Evolutionary conservation across 2,888 invertebrate genomes (phyloP), one percentile per base, ranked within the genome.

Genomic region (Drosophila subsilvestris): DNA sequence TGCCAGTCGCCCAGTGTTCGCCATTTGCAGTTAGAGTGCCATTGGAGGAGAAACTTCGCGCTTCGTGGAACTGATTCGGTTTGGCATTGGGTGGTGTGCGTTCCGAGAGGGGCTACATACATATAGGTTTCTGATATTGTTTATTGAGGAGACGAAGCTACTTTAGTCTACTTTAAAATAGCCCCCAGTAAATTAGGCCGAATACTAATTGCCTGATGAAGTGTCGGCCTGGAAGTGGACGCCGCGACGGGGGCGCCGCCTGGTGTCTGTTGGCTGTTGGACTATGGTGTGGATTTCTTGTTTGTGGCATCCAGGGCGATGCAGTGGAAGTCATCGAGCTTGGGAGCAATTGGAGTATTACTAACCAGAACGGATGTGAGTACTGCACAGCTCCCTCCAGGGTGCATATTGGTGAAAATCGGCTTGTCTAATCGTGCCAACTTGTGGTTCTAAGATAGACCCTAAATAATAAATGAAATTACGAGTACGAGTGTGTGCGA

Each of bases 331-430:
- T 86, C 25, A 80, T 88, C 65, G 78, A 81, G 53, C 72, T 90
- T 72, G 68, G 65, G 55, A 73, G 57, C 12, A 59, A 86, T 62
- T 90, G 89, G 89, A 80, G 50, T 20, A 68, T 90, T 73, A 79
- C 71, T 57, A 90, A 90, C 79, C 90, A 78, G 71, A 90, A 88
- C 75, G 78, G 85, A 43, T 78, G 89, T 90, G 71, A 90, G 89
- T 90, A 60, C 7, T 22, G 17, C 4, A 47, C 32, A 25, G 42
- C 22, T 61, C n/a, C 18, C 25, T 22, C 22, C 27, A 57, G 17
- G 6, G 14, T 17, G 32, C 44, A 17, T 32, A 22, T 9, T 17
- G 22, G 12, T 14, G 48, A 29, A 60, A 32, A 9, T 37, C 18
- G 37, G 9, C 20, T 37, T 42, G 42, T 48, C 29, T 49, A 54